These are phyloP conservation scores for Choristoneura rosaceana DNA, from an alignment of 2,888 invertebrate genomes.

Conservation along the genomic window DNA sequence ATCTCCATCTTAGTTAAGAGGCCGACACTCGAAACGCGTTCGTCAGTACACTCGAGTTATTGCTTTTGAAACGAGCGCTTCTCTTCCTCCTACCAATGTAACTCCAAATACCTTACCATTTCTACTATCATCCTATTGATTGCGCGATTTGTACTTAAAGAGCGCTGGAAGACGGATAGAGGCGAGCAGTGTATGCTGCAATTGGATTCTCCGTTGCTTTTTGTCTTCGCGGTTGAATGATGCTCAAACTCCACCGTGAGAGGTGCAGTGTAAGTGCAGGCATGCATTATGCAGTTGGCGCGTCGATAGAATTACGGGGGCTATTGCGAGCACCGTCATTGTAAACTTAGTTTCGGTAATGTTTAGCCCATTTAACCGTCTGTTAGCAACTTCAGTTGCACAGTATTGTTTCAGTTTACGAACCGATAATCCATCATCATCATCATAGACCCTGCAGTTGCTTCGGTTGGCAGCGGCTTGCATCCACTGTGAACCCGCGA, in stretches of 20 bases:
- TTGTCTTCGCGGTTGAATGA: conserved; percentile 53
- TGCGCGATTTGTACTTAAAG: conserved; percentile 5
- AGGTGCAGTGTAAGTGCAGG: conserved; percentile 71
- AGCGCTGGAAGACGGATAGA: too few species aligned
- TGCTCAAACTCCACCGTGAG: conserved; percentile 54
- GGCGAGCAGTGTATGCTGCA: conserved; percentile 47
- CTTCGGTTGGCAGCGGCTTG: too few species aligned
- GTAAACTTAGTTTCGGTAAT: conserved; percentile 67
- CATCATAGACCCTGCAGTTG: too few species aligned
- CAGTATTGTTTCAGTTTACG: conserved; percentile 45
- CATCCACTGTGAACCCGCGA: too few species aligned
- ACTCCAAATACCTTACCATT: not conserved
- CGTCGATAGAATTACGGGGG: conserved; percentile 66
- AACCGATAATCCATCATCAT: conserved; percentile 9
- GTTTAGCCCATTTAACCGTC: conserved; percentile 59
- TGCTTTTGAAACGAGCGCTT: conserved; percentile 70
- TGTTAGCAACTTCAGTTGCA: conserved; percentile 48
- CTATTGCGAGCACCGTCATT: conserved; percentile 56
- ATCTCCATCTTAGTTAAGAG: conserved; percentile 71
- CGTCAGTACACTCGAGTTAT: conserved; percentile 77
- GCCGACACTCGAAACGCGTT: conserved; percentile 73
- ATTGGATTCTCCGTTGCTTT: conserved; percentile 46
- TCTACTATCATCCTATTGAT: conserved; percentile 38
- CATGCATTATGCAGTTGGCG: conserved; percentile 74
- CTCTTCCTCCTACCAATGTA: conserved; percentile 53